Percentiles rank a stretch among this genome's conserved stretches.
Conservation (phyloP, 1,140 invertebrate species). For the Pentalonia nigronervosa region DNA sequence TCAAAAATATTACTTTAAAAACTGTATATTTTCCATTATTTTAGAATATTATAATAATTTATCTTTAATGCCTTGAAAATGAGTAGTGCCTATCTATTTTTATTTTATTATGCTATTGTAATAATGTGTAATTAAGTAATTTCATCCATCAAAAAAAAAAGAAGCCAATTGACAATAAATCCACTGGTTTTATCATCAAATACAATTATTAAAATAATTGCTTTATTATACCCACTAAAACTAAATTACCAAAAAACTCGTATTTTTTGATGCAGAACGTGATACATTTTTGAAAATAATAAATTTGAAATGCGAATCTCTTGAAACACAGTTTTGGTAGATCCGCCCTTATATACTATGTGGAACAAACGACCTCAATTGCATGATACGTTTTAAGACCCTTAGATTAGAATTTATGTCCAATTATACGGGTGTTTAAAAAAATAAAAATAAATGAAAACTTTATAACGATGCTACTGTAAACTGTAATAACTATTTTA, state of each 20-base stretch:
- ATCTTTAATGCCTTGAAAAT: background rate
- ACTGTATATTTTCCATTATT: background rate
- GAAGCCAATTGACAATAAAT: background rate
- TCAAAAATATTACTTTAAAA: background rate
- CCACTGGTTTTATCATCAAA: background rate
- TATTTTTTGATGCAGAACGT: background rate
- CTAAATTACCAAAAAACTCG: background rate
- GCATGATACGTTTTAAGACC: background rate
- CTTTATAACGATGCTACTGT: background rate
- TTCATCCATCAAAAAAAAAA: background rate
- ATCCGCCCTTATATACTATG: background rate
- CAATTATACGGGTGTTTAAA: constrained; percentile 12
- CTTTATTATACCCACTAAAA: background rate
- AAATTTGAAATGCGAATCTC: constrained; percentile 2
- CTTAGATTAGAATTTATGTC: constrained; percentile 17
- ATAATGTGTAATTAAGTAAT: background rate
- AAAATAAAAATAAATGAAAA: constrained; percentile 21
- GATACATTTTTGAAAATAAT: background rate
- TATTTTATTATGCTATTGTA: background rate
- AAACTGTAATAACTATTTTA: constrained; percentile 8
- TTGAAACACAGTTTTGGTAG: background rate
- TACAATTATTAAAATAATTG: constrained; percentile 2
- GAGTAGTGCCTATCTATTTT: background rate
- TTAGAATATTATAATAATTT: background rate
- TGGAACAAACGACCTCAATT: background rate